Conservation (phyloP, 1,140 invertebrate species). For the Planococcus citri region DNA sequence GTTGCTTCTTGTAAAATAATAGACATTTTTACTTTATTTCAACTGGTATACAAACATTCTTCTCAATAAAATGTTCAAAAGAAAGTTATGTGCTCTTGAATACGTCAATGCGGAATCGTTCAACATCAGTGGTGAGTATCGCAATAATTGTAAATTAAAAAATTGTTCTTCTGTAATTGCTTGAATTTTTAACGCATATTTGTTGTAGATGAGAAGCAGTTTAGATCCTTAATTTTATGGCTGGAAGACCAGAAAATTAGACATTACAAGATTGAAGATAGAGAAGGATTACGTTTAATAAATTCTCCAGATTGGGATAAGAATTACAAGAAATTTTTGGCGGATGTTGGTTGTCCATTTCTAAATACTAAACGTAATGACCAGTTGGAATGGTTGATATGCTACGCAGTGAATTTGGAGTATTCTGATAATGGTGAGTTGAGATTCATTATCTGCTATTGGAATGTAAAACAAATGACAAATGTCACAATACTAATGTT, state of each 20-base stretch:
- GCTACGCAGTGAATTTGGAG: conserved; percentile 66
- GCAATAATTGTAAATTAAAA: conserved; percentile 18
- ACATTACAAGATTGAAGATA: conserved; percentile 71
- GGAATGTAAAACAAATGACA: no score
- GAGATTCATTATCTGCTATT: no score
- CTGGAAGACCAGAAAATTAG: conserved; percentile 90
- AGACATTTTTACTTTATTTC: no score
- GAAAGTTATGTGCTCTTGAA: conserved; percentile 59
- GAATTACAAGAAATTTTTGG: conserved; percentile 61
- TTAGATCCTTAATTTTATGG: conserved; percentile 73
- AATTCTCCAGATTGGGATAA: conserved; percentile 52
- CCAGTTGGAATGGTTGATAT: conserved; percentile 74
- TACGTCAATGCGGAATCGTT: conserved; percentile 56
- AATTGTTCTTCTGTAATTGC: no score
- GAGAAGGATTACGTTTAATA: conserved; percentile 53
- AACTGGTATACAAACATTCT: neutral
- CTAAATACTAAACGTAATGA: conserved; percentile 39
- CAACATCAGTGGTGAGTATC: conserved; percentile 46
- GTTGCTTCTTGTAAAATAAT: no score
- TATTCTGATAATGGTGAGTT: conserved; percentile 55
- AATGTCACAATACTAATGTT: neutral
- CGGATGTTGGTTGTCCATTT: conserved; percentile 52
- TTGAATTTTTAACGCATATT: conserved; percentile 24
- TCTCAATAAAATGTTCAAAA: conserved; percentile 45
- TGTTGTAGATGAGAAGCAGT: conserved; percentile 56